Base-by-base conservation (phyloP, 2,888 invertebrate species). In the Philhelius pedissequus region DNA sequence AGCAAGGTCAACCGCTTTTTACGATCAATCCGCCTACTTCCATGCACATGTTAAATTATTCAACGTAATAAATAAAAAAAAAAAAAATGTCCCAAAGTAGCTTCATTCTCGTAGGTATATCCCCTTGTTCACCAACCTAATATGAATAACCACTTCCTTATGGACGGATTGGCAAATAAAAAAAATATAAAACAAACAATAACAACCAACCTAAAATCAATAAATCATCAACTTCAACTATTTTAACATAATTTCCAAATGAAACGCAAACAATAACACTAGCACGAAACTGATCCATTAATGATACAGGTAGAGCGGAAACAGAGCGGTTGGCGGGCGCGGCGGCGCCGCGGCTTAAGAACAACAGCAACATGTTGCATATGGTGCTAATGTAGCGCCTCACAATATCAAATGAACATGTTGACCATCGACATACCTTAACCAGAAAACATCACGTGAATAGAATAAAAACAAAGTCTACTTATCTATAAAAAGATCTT, bases 361-460 rank as follows among this genome's bases (percentile, higher is more conserved):
- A 56, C 56, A 50, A 25, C 32, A 62, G 58, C 70, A 77, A 62
- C 62, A 70, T 64, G 62, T 62, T 62, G 77, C 52, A 7, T 38
- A 5, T 9, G 20, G 15, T n/a, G 48, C 13, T n/a, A 15, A 38
- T 38, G 15, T 40, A 15, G 48, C 32, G 48, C 32, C 45, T 4
- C 74, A 54, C 15, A 64, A 20, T 48, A 11, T 32, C 15, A 58
- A 25, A 48, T 48, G n/a, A 64, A 60, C 58, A 54, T 43, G 62
- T 52, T 62, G 52, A 73, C 45, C 64, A 56, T 66, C 66, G 43
- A 20, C 58, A 60, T 70, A 38, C 60, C 35, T 38, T 60, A 38
- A 75, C 45, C 45, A 50, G 35, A n/a, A 50, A 18, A 27, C 32
- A 30, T 75, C 54, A 75, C 74, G 74, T 75, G 74, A 18, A 56